A percentile compares a stretch with the other conserved stretches of the same genome.
phyloP scores from a whole-genome alignment of 2,888 invertebrate species.

The Lamellibrachia satsuma region DNA sequence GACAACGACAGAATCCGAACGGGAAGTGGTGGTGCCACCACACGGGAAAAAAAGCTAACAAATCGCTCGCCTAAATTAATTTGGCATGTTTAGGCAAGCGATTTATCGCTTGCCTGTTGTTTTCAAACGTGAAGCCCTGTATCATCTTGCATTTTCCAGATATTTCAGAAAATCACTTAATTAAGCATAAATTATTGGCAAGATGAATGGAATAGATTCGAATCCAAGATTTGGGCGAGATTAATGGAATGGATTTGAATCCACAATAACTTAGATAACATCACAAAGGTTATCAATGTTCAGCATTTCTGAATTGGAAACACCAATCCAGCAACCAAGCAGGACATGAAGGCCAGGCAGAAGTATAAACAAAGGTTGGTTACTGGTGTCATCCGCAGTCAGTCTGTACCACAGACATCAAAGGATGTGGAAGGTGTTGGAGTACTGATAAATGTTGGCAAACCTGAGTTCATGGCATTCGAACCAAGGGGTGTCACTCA shows the following conservation, averaged over 20 bases:
- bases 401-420: not conserved
- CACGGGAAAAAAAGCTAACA: too few relatives aligned
- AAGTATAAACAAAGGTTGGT: not conserved
- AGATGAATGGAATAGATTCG: not conserved
- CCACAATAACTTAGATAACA: not conserved
- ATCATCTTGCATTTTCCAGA: not conserved
- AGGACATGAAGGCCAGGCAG: not conserved
- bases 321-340: not conserved
- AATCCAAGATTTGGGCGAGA: not conserved
- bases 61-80: too few relatives aligned
- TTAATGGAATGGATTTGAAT: not conserved
- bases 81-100: too few relatives aligned
- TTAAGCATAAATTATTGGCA: not conserved
- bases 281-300: not conserved
- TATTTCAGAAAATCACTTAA: not conserved
- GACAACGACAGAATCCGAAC: too few relatives aligned
- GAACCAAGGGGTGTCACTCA: not conserved
- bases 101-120: too few relatives aligned
- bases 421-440: not conserved
- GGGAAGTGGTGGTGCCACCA: too few relatives aligned
- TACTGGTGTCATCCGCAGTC: not conserved
- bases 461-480: not conserved
- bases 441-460: not conserved
- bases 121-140: too few relatives aligned
- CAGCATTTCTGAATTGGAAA: not conserved